Evolutionary conservation across 2,797 vertebrate species (phyloP).

Genomic region (Holocentrus rufus): DNA sequence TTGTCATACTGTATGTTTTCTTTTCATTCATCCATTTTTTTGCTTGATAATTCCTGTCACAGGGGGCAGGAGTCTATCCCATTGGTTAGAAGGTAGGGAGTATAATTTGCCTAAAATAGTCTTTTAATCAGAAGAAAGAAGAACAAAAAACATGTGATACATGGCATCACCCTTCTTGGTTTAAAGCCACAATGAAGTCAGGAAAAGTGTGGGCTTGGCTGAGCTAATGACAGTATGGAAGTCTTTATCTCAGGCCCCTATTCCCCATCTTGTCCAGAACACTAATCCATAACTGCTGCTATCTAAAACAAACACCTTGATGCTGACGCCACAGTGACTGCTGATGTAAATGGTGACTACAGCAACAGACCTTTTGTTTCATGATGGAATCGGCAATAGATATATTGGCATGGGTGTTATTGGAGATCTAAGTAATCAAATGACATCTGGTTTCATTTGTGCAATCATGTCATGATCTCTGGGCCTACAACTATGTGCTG

Average conservation of each 20-base stretch:
- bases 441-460: slow-evolving; percentile 1
- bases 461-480: too few species aligned
- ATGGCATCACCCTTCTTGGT: too few species aligned
- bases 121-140: too few species aligned
- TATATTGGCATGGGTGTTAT: slow-evolving; percentile 15
- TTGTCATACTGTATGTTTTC: not conserved
- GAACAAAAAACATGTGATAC: too few species aligned
- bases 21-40: too few species aligned
- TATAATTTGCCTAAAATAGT: too few species aligned
- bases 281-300: not conserved
- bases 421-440: not conserved
- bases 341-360: not conserved
- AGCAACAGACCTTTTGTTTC: not conserved
- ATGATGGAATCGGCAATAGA: not conserved
- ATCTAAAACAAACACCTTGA: slow-evolving; percentile 3
- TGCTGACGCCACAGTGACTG: slow-evolving; percentile 1
- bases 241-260: not conserved
- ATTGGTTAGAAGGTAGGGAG: too few species aligned
- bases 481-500: too few species aligned
- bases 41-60: too few species aligned
- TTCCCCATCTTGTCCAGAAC: not conserved
- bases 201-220: not conserved
- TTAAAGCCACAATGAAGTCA: too few species aligned
- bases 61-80: too few species aligned
- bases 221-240: not conserved